Evolutionary conservation across 2,888 invertebrate species (phyloP), one percentile per base, ranked within the genome.

Genomic region (Tinea semifulvella): DNA sequence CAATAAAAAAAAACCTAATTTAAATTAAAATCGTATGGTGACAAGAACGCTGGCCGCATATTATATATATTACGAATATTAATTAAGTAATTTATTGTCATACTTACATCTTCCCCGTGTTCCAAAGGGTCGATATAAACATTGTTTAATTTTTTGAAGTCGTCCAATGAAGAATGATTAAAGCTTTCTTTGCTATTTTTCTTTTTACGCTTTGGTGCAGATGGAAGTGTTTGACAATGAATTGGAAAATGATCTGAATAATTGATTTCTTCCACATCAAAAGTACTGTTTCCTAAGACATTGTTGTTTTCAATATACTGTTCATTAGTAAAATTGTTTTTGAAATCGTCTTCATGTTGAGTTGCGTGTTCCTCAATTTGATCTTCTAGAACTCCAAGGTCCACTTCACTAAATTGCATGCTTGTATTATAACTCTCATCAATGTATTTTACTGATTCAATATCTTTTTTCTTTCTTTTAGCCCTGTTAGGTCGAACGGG

Each of bases 401-500:
- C 77, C n/a, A 79, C 65, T 39, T 80, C 79, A 53, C 72, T 76
- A 48, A 80, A 77, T 48, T 79, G 76, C 56, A 74, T 64, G 49
- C 73, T 77, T 17, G 63, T 66, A 49, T 67, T 65, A n/a, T 68
- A 58, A 54, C 67, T 74, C 6, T 79, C 77, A 40, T 80, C 80
- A 22, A 79, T 79, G 49, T 74, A 80, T 44, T 69, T 62, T 27
- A 77, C 68, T 1, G 62, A 53, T 50, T 77, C 74, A 2, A 59
- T n/a, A 22, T 48, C 49, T 48, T 69, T 76, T 56, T 81, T 81
- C 70, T 76, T 76, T 54, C 82, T 79, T 53, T 84, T 85, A 26
- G 79, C 79, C 52, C 85, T 67, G 45, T 81, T 84, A 14, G 85
- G 85, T 50, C 85, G 68, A 10, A 83, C 76, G 5, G 85, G 85